Percentiles rank a stretch among this genome's conserved stretches.
Conservation (phyloP, 2,888 invertebrate genomes). For the Sicus ferrugineus region DNA sequence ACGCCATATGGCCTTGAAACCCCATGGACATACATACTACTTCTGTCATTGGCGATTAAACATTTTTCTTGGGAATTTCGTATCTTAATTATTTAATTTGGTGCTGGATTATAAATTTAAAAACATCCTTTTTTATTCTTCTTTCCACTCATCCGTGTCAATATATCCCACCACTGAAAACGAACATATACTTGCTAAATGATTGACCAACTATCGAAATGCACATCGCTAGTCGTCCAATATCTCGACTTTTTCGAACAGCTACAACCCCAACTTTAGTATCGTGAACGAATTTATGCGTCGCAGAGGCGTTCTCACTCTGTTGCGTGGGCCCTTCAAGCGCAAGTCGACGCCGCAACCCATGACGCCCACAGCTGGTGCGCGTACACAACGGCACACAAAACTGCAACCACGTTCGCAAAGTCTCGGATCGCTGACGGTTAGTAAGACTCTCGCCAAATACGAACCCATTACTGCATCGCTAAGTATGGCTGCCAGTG, state of each 20-base stretch:
- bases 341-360: conserved; percentile 61
- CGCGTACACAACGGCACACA: conserved; percentile 49
- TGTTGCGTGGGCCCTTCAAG: conserved; percentile 61
- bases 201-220: neutral
- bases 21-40: no score
- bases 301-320: conserved; percentile 62
- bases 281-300: conserved; percentile 60
- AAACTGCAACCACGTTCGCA: conserved; percentile 61
- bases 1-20: no score
- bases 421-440: conserved; percentile 64
- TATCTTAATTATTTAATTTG: no score
- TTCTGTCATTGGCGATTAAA: no score
- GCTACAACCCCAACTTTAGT: conserved; percentile 54
- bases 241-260: conserved; percentile 37
- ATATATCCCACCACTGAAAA: no score
- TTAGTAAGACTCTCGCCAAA: conserved; percentile 60
- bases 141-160: no score
- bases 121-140: no score
- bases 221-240: conserved; percentile 13
- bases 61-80: no score
- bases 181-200: no score
- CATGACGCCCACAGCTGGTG: conserved; percentile 55
- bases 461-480: conserved; percentile 58
- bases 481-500: conserved; percentile 59
- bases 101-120: no score